Percentiles rank a stretch among this genome's conserved stretches.
These are phyloP conservation scores for Paragorgia papillata DNA, from an alignment of 92 coral and sea anemone genomes.

Conservation along the genomic window DNA sequence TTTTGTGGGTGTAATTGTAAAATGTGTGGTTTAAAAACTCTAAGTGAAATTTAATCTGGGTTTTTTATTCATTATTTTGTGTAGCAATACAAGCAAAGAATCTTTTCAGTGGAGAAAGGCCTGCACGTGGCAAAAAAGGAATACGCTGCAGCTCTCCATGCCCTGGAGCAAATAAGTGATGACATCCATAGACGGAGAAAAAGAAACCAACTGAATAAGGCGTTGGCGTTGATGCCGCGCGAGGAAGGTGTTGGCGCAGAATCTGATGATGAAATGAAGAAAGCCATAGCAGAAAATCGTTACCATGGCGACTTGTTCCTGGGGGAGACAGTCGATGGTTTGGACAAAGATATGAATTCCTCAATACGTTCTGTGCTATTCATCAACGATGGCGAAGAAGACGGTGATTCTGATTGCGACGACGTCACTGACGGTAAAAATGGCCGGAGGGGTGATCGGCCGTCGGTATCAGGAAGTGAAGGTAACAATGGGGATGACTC, in stretches of 20 bases:
- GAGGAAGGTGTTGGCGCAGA: conserved; percentile 98
- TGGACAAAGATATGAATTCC: conserved; percentile 13
- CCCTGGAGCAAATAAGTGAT: conserved; percentile 88
- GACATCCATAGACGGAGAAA: conserved; percentile 92
- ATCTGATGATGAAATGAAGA: conserved; percentile 71
- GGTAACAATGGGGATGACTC: conserved; percentile 35
- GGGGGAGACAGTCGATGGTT: conserved; percentile 35
- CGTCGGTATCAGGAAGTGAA: conserved; percentile 41
- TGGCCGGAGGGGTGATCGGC: conserved; percentile 26
- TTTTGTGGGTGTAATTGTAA: too few relatives aligned
- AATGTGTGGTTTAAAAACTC: too few relatives aligned
- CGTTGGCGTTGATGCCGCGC: conserved; percentile 77
- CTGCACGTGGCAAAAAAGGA: conserved; percentile 74
- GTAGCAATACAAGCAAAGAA: conserved; percentile 89
- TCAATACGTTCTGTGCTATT: background rate
- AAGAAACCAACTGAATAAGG: conserved; percentile 63
- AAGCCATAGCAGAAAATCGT: conserved; percentile 24
- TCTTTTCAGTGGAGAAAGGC: conserved; percentile 83
- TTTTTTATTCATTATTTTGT: too few relatives aligned
- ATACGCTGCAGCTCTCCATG: conserved; percentile 79
- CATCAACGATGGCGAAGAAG: conserved; percentile 25
- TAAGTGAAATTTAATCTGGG: too few relatives aligned
- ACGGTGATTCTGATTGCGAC: background rate
- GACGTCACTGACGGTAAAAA: background rate
- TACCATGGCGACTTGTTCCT: conserved; percentile 25